Evolutionary conservation across 1,140 invertebrate genomes (phyloP).

Genomic region (Zelostemma sp.): DNA sequence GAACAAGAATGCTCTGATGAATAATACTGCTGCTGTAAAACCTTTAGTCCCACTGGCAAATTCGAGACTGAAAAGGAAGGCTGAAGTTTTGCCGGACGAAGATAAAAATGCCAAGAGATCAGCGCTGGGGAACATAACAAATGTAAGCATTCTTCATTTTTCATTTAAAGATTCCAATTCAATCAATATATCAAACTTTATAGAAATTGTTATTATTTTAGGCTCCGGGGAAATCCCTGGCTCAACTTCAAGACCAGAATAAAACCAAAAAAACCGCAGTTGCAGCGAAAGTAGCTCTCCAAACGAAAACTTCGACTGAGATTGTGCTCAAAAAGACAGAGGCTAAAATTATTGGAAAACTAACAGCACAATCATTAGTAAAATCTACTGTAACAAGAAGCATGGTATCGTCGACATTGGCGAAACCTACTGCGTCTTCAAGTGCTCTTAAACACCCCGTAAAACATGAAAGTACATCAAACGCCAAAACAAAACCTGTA

Average conservation of each 20-base stretch:
- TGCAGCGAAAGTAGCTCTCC: conserved; percentile 33
- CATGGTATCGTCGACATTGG: not conserved
- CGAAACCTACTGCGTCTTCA: no score
- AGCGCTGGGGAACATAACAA: conserved; percentile 83
- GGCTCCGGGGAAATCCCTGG: conserved; percentile 61
- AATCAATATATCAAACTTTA: no score
- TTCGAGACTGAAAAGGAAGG: conserved; percentile 68
- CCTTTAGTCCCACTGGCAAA: conserved; percentile 49
- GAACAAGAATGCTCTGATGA: conserved; percentile 57
- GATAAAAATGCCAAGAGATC: conserved; percentile 74
- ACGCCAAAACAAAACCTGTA: conserved; percentile 46
- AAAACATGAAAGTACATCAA: conserved; percentile 36
- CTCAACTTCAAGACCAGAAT: conserved; percentile 54
- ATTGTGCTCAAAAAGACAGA: not conserved
- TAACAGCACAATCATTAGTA: not conserved
- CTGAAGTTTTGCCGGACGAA: conserved; percentile 68
- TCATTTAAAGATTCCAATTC: no score
- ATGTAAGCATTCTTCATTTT: conserved; percentile 66
- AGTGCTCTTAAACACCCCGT: conserved; percentile 1
- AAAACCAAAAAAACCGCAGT: conserved; percentile 28
- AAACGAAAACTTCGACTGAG: conserved; percentile 8
- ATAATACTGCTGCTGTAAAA: conserved; percentile 36
- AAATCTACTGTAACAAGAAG: not conserved
- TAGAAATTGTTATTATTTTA: conserved; percentile 30
- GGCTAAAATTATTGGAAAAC: conserved; percentile 9